Evolutionary conservation across 1,140 invertebrate species (phyloP).

Genomic region (Drosophila neocordata): DNA sequence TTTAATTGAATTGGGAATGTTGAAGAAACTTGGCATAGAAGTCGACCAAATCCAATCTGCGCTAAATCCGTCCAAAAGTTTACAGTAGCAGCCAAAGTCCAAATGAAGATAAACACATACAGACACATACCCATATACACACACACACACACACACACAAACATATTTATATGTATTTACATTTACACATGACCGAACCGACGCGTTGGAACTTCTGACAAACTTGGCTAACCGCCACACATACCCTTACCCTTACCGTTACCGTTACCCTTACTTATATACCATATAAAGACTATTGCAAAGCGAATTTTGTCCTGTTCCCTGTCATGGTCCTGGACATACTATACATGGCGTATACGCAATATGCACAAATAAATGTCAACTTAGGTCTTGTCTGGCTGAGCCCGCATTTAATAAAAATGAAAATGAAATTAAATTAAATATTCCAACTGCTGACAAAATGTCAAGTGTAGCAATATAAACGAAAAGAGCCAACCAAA

Average conservation of each 20-base stretch:
- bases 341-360: slow-evolving; percentile 66
- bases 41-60: slow-evolving; percentile 63
- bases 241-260: background rate
- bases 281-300: background rate
- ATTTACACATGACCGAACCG: slow-evolving; percentile 23
- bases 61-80: slow-evolving; percentile 49
- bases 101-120: slow-evolving; percentile 69
- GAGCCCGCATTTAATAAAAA: slow-evolving; percentile 79
- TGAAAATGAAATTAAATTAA: slow-evolving; percentile 76
- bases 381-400: slow-evolving; percentile 56
- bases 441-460: slow-evolving; percentile 74
- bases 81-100: slow-evolving; percentile 30
- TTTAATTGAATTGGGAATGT: slow-evolving; percentile 46
- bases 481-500: slow-evolving; percentile 49
- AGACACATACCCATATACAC: slow-evolving; percentile 33
- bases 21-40: slow-evolving; percentile 30
- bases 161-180: background rate
- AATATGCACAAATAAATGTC: slow-evolving; percentile 77
- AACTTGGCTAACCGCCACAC: slow-evolving; percentile 74
- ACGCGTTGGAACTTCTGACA: slow-evolving; percentile 62
- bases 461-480: slow-evolving; percentile 80
- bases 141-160: background rate
- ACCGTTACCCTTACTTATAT: background rate
- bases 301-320: slow-evolving; percentile 30
- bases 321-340: slow-evolving; percentile 28